Evolutionary conservation across 2,113 vertebrate genomes (phyloP).

Genomic region (Stigmatopora argus): DNA sequence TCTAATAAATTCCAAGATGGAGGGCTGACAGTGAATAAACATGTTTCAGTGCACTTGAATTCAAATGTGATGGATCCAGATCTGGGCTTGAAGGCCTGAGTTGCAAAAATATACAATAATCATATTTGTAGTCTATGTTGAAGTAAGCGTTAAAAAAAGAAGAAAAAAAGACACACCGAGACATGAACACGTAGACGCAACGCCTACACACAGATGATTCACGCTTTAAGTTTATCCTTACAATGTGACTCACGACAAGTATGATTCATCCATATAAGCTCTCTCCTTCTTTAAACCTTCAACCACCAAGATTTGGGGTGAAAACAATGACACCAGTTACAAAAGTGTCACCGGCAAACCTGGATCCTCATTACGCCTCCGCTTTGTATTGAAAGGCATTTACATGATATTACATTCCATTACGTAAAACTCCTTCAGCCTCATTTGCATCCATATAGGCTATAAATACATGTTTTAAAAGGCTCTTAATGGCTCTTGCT

Average conservation of each 20-base stretch:
- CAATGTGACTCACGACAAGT: constrained; percentile 35
- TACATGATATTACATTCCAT: constrained; percentile 30
- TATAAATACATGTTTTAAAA: constrained; percentile 60
- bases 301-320: neutral
- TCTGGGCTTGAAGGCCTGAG: neutral
- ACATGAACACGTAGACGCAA: neutral
- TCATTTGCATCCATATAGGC: constrained; percentile 47
- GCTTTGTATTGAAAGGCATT: constrained; percentile 10
- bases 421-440: constrained; percentile 59
- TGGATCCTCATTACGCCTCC: constrained; percentile 28
- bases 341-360: constrained; percentile 18
- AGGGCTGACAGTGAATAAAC: too few species aligned
- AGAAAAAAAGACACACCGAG: neutral
- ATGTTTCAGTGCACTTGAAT: too few species aligned
- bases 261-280: constrained; percentile 41
- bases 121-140: neutral
- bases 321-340: constrained; percentile 15
- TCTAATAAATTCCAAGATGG: too few species aligned
- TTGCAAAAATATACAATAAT: neutral
- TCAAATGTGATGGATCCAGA: neutral
- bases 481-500: constrained; percentile 48
- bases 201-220: constrained; percentile 28
- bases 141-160: neutral
- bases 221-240: constrained; percentile 16
- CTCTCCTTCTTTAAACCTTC: constrained; percentile 20